Evolutionary conservation across 2,797 vertebrate species (phyloP).

Genomic region (Anguilla megastoma): DNA sequence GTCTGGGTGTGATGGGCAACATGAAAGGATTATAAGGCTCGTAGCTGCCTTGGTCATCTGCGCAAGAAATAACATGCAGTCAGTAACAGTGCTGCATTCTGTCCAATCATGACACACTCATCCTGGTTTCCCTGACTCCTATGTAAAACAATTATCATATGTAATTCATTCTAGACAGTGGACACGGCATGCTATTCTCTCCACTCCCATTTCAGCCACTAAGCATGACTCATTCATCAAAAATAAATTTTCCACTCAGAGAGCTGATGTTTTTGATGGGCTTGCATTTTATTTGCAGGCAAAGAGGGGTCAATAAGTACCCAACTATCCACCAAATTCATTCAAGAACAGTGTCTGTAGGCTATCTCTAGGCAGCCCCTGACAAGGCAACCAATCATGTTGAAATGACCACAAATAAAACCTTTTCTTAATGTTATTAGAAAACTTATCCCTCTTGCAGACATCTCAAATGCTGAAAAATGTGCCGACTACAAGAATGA

Average conservation of each 20-base stretch:
- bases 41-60: not conserved
- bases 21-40: not conserved
- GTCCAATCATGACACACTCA: not conserved
- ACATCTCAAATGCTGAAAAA: conserved; percentile 1
- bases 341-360: not conserved
- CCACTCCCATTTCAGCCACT: not conserved
- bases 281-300: not conserved
- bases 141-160: not conserved
- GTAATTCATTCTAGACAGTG: not conserved
- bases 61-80: not conserved
- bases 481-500: not conserved
- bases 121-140: not conserved
- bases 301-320: not conserved
- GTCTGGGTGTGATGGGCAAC: not conserved
- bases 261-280: not conserved
- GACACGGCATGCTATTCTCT: not conserved
- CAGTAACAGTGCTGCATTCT: not conserved
- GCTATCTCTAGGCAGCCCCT: not conserved
- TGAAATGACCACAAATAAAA: not conserved
- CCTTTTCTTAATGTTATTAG: not conserved
- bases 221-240: not conserved
- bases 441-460: not conserved
- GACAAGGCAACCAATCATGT: not conserved
- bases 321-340: not conserved
- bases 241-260: not conserved